Evolutionary conservation across 2,113 vertebrate genomes (phyloP).

Genomic region (Pygathrix nemaeus): DNA sequence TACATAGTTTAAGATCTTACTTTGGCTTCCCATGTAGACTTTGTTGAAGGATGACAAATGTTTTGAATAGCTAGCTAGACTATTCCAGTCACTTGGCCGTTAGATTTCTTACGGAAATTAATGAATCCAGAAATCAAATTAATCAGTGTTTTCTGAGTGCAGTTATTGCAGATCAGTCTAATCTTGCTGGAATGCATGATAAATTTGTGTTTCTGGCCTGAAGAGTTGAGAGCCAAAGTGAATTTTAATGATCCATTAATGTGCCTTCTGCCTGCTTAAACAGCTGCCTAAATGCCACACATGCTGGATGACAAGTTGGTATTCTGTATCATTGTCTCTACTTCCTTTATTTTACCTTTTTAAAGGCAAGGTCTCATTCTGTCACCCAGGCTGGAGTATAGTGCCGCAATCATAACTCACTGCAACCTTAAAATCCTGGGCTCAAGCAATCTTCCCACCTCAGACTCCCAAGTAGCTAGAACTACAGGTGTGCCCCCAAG

Average conservation of each 20-base stretch:
- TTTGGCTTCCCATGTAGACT: neutral
- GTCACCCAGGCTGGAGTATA: too few species aligned
- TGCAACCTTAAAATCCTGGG: too few species aligned
- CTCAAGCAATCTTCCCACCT: too few species aligned
- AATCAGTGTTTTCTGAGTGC: constrained; percentile 26
- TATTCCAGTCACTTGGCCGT: neutral
- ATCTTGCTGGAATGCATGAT: neutral
- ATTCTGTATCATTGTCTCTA: neutral
- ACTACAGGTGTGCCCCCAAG: too few species aligned
- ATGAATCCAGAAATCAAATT: neutral
- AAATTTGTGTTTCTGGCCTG: neutral
- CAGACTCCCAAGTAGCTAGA: too few species aligned
- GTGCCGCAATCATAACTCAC: too few species aligned
- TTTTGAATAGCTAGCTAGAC: neutral
- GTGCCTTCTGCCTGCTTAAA: neutral
- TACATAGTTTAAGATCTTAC: neutral
- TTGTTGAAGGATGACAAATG: neutral
- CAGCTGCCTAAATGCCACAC: neutral
- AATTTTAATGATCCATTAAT: neutral
- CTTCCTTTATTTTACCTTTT: neutral
- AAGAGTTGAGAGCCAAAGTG: constrained; percentile 5
- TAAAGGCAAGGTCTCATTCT: too few species aligned
- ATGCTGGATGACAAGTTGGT: neutral
- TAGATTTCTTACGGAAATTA: constrained; percentile 16
- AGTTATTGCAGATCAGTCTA: neutral